Base-by-base conservation (phyloP, 1,140 invertebrate genomes). In the Protaetia brevitarsis region DNA sequence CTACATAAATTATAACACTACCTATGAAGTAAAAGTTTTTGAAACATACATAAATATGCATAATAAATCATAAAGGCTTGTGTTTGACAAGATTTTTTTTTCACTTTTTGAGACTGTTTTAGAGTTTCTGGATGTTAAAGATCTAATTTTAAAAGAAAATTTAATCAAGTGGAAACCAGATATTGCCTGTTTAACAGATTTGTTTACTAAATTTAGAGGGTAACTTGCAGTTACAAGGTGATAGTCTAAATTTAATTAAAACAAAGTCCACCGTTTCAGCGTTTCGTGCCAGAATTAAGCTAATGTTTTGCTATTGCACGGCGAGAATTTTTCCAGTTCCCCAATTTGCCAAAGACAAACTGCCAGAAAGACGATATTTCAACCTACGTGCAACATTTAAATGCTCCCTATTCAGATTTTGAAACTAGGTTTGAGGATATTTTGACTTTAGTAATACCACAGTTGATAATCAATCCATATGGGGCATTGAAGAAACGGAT, bases 251-350 rank as follows among this genome's bases (percentile, higher is more conserved):
- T 59, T 23, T 29, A 16, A 59, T 59, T 5, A 59, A 59, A 27
- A 23, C 23, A 59, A 59, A 23, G 41, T 59, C 57, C 23, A 59
- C 28, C 7, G 28, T 59, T 59, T 5, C 57, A 59, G 23, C 57
- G 5, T 59, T 51, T 51, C 7, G 10, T 8, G 41, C 41, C 41
- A 51, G 41, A 51, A 51, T 51, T 6, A 8, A 51, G 21, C 5
- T 27, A 59, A 23, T 59, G 57, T 26, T 27, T 26, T 26, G 11
- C 21, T 27, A 59, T 59, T 59, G 10, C 8, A 23, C 21, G 57
- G 28, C 7, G 57, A 41, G 66, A 72, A 69, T 74, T 73, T 68
- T 73, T 63, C 56, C 69, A 73, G 37, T 74, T 74, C 63, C 66
- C 66, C 6, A 21, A 56, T n/a, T 56, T 56, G 11, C 19, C 45